Evolutionary conservation across 2,888 invertebrate species (phyloP), one percentile per base, ranked within the genome.

Genomic region (Eremobia ochroleuca): DNA sequence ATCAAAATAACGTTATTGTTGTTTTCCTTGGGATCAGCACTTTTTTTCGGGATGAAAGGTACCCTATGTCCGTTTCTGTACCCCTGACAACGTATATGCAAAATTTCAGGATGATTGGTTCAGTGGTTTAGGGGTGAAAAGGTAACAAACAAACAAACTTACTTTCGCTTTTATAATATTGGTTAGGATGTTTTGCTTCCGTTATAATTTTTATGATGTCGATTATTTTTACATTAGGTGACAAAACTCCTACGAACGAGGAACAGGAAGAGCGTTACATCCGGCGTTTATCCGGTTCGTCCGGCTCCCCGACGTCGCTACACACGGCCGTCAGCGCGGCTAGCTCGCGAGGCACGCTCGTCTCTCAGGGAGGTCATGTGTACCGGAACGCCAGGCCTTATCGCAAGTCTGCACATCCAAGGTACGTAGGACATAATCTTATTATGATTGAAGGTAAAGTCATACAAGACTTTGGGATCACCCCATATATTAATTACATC

Each of bases 271-370:
- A 64, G 28, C 78, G 34, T 21, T 83, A 72, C 66, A 4, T 82
- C 68, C 72, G 79, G 0, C 81, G 75, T 0, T 43, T 84, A 9
- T 89, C 92, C 78, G 8, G 89, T 77, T 94, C 94, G 4, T 85
- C 91, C 0, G 93, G 88, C 0, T 95, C 94, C 0, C 89, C 90
- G 21, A 90, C 76, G 80, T 96, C 94, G 2, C 92, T 92, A 40
- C 94, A 92, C 89, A 93, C 94, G 58, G 94, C 94, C 1, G 72
- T 92, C 4, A 94, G 94, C 68, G 94, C 95, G 4, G 95, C 97
- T 67, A 96, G 96, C 87, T 97, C 97, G n/a, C 96, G 97, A 68
- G 97, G 97, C 73, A 97, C 97, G 15, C 94, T 97, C 1, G 97
- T 97, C 61, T 97, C 97, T 2, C 94, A 95, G 70, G 97, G 95